Evolutionary conservation across 2,113 vertebrate species (phyloP), one percentile per base, ranked within the genome.

Genomic region (Menidia beryllina): DNA sequence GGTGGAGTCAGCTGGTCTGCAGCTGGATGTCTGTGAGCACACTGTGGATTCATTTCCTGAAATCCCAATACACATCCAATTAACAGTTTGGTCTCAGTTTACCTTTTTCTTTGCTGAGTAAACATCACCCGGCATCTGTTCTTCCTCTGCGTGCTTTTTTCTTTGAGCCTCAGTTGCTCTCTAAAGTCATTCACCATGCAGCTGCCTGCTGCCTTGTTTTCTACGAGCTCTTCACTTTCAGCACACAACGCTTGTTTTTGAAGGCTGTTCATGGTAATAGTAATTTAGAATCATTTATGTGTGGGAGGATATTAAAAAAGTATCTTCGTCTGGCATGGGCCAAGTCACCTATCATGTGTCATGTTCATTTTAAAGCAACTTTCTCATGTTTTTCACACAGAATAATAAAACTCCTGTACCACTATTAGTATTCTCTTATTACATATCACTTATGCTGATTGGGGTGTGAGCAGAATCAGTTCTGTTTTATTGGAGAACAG

Each of bases 21-120:
- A 90, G 84, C 84, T 89, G 88, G 58, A 75, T 75, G 71, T 25
- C 69, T 83, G 77, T 57, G 50, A 72, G 17, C 78, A 73, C n/a
- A 23, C 59, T 57, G 72, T 74, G 2, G 0, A 56, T 0, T 67
- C 63, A 68, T 71, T 73, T 79, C 79, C 58, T 70, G 21, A 75
- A 67, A 27, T 62, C 41, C 12, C 58, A 57, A 61, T 23, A 38
- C 48, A 52, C 49, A 73, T 57, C 5, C 36, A 71, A 78, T 60
- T 55, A 67, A 53, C 34, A 53, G 55, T 66, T 75, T 53, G 72
- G 53, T 75, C 53, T 69, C 36, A 27, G 27, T 70, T 78, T 68
- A 39, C 54, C 34, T 48, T 38, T 14, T 75, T 73, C 72, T 26
- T 64, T 41, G 59, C 49, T 14, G 6, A 60, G 57, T 75, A 77